These are phyloP conservation scores for Periophthalmodon schlosseri DNA, from an alignment of 2,113 vertebrate genomes.

Conservation along the genomic window DNA sequence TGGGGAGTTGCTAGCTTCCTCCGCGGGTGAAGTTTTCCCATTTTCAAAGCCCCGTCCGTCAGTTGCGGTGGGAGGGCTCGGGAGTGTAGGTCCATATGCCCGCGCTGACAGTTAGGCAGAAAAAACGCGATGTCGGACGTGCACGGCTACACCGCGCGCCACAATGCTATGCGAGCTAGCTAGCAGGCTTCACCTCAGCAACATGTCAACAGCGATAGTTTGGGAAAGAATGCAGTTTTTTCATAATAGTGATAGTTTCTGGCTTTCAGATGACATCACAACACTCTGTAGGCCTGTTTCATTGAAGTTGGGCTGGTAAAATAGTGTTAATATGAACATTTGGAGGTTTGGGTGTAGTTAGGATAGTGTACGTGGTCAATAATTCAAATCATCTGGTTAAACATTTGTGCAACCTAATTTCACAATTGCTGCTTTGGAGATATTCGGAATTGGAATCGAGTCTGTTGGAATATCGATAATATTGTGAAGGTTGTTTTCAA, in stretches of 20 bases:
- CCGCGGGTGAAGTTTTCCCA: slow-evolving; percentile 82
- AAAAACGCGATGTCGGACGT: slow-evolving; percentile 60
- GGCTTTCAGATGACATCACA: slow-evolving; percentile 8
- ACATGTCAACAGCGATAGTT: slow-evolving; percentile 73
- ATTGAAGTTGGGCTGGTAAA: no score
- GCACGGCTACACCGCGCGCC: slow-evolving; percentile 10
- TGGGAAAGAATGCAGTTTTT: slow-evolving; percentile 57
- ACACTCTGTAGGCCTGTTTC: slow-evolving; percentile 21
- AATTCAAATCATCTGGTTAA: no score
- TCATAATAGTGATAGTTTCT: slow-evolving; percentile 43
- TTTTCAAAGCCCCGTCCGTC: slow-evolving; percentile 85
- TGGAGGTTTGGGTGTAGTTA: no score
- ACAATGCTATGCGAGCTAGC: slow-evolving; percentile 25
- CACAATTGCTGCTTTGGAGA: no score
- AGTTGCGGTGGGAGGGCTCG: slow-evolving; percentile 80
- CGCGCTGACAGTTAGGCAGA: slow-evolving; percentile 69
- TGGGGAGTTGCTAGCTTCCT: slow-evolving; percentile 82
- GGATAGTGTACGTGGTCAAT: no score
- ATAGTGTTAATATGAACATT: no score
- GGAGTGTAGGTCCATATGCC: slow-evolving; percentile 76
- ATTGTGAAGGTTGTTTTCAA: no score
- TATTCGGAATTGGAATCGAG: no score
- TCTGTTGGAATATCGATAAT: no score
- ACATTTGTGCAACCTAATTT: no score
- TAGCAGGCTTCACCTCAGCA: slow-evolving; percentile 28